Evolutionary conservation across 2,113 vertebrate genomes (phyloP).

Genomic region (Callithrix jacchus): DNA sequence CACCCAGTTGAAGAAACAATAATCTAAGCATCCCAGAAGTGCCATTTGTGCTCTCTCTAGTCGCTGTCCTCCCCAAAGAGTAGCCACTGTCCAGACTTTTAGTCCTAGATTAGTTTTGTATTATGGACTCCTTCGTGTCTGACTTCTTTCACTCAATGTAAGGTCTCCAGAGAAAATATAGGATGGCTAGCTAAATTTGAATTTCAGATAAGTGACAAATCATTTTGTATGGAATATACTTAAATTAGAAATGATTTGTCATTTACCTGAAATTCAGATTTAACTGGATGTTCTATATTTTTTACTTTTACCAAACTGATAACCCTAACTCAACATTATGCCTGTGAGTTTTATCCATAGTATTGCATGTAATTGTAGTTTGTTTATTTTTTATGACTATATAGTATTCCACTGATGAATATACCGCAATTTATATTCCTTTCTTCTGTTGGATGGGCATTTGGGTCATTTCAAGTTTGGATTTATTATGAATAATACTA

Average conservation of each 20-base stretch:
- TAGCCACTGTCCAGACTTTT: background rate
- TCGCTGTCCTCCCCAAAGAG: background rate
- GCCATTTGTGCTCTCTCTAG: background rate
- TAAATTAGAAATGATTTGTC: slow-evolving; percentile 44
- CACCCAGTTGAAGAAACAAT: slow-evolving; percentile 19
- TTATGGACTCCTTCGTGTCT: background rate
- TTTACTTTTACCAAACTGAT: slow-evolving; percentile 40
- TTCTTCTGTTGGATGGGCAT: background rate
- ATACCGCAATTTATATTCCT: background rate
- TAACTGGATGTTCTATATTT: background rate
- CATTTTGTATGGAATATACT: background rate
- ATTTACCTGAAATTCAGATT: slow-evolving; percentile 54
- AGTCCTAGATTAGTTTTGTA: background rate
- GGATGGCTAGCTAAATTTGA: background rate
- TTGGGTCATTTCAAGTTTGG: slow-evolving; percentile 36
- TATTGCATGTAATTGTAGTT: slow-evolving; percentile 38
- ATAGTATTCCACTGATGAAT: slow-evolving; percentile 19
- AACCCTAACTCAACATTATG: slow-evolving; percentile 4
- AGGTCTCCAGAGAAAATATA: background rate
- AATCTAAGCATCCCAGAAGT: background rate
- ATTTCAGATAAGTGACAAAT: slow-evolving; percentile 36
- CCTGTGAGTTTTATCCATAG: background rate
- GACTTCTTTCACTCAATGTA: background rate
- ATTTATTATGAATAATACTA: slow-evolving; percentile 28
- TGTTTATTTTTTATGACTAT: slow-evolving; percentile 27